Percentiles rank a stretch among this genome's conserved stretches.
phyloP scores from a whole-genome alignment of 92 coral and sea anemone species.

The Bergia sp. region DNA sequence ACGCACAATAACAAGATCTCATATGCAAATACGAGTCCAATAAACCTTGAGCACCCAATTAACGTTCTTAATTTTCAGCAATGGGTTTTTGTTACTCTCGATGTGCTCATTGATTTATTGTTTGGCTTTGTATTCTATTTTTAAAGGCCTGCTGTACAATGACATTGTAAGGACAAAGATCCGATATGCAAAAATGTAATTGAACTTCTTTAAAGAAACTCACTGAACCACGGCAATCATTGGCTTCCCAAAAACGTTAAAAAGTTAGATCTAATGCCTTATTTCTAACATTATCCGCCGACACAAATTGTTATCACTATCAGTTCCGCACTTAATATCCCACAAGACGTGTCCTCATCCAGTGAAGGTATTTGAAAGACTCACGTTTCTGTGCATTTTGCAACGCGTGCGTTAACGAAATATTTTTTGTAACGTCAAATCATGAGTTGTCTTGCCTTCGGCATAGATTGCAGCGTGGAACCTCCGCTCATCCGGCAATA shows the following conservation, averaged over 20 bases:
- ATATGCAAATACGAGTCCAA: conserved; percentile 17
- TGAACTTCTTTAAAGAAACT: background rate
- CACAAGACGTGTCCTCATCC: background rate
- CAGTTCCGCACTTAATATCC: background rate
- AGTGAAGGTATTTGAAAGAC: background rate
- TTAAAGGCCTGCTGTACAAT: background rate
- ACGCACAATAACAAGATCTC: background rate
- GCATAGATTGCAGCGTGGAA: background rate
- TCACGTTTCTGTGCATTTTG: background rate
- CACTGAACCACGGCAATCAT: conserved; percentile 20
- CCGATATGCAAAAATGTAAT: conserved; percentile 6
- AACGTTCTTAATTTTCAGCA: background rate
- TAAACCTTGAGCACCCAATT: conserved; percentile 8
- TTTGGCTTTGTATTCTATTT: conserved; percentile 22
- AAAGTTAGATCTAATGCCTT: background rate
- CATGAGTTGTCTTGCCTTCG: background rate
- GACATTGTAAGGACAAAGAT: background rate
- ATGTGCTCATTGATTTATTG: background rate
- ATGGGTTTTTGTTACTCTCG: background rate
- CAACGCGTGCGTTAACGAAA: background rate
- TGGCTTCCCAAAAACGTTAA: conserved; percentile 3
- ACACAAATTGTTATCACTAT: background rate
- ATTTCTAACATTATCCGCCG: background rate
- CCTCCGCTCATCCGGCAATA: background rate
- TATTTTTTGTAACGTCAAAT: conserved; percentile 34